These are phyloP conservation scores for Griposia aprilina DNA, from an alignment of 2,888 invertebrate genomes.

Conservation along the genomic window DNA sequence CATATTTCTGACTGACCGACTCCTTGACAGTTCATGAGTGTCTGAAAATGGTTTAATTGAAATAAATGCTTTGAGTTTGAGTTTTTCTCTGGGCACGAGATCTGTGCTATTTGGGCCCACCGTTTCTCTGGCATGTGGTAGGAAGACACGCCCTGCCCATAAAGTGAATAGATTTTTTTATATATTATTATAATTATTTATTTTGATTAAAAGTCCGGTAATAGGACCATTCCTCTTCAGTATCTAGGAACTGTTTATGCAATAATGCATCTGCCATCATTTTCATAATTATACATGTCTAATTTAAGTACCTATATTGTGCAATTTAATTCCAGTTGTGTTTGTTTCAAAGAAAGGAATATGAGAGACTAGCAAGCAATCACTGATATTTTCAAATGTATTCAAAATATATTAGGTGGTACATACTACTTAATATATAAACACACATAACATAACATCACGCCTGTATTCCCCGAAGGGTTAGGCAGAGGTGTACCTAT, in stretches of 20 bases:
- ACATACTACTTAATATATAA: background rate
- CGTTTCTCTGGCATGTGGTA: too few species aligned
- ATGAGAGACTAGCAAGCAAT: background rate
- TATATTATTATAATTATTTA: background rate
- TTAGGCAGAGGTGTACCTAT: too few species aligned
- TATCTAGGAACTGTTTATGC: background rate
- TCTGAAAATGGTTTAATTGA: too few species aligned
- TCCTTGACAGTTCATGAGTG: too few species aligned
- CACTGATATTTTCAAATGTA: background rate
- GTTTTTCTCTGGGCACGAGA: too few species aligned
- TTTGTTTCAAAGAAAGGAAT: background rate
- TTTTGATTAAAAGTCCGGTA: background rate
- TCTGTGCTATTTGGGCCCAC: too few species aligned
- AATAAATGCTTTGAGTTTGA: too few species aligned
- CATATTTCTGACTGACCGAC: too few species aligned
- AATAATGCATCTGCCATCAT: background rate
- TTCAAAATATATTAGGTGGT: background rate
- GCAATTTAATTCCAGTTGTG: too few species aligned
- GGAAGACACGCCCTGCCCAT: too few species aligned
- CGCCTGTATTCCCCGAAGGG: too few species aligned
- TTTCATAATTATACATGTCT: background rate
- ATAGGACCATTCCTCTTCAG: background rate
- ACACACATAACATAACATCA: too few species aligned
- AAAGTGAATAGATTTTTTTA: background rate
- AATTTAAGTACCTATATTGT: background rate